Evolutionary conservation across 2,888 invertebrate genomes (phyloP), one percentile per base, ranked within the genome.

Genomic region (Pristionchus exspectatus): DNA sequence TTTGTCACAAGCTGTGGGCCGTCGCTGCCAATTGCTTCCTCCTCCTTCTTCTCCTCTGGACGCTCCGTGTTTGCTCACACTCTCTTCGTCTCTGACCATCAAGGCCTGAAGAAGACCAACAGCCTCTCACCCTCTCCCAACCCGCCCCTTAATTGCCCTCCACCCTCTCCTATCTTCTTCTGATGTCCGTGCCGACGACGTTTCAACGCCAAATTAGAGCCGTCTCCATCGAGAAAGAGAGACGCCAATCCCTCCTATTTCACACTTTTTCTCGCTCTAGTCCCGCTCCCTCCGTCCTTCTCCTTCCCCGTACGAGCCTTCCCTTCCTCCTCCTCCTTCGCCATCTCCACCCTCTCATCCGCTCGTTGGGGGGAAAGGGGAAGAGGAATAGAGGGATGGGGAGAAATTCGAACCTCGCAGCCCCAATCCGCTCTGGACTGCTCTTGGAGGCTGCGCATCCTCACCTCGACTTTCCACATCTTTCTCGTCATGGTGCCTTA

Each of bases 261-360:
- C 44, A 50, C 33, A n/a, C 81, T 44, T 81, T 81, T 38, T 81
- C 50, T 81, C 81, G 1, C 7, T 16, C 77, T 74, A 9, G 18
- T 30, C 74, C 38, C 38, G 3, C 74, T 27, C 74, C 27, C 33
- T 74, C 77, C 21, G n/a, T 50, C 24, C 81, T 44, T 21, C 33
- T 33, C 21, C 50, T 81, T 21, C 50, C 81, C 50, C 10, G n/a
- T 38, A 30, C 50, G 10, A n/a, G 21, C 21, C 44, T 33, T 77
- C 38, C 24, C 24, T 30, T 33, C 44, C 38, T 77, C 21, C 16
- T 44, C 33, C 30, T 38, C 21, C 77, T 24, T 3, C 33, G 0
- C 33, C 27, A 16, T 27, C 66, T 66, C 72, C 72, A 72, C 72
- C 72, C 72, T 81, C 81, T 81, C 81, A 81, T 74, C 38, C 74